Percentiles rank a stretch among this genome's conserved stretches.
These are phyloP conservation scores for Rhagonycha fulva DNA, from an alignment of 2,888 invertebrate genomes.

Conservation along the genomic window DNA sequence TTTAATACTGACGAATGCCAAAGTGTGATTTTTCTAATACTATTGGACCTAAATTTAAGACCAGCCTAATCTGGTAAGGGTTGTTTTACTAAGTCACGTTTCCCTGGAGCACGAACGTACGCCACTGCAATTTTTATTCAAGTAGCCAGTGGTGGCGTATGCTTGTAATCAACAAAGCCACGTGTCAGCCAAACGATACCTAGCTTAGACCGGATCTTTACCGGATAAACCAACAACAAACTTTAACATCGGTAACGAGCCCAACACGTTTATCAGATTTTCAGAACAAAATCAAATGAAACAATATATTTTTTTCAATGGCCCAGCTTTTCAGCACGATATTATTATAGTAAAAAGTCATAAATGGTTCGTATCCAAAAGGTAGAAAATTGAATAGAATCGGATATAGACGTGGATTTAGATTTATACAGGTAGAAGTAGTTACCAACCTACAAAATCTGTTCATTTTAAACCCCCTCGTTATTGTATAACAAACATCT, in stretches of 20 bases:
- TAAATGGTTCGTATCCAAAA: neutral
- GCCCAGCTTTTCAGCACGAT: neutral
- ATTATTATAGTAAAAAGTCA: neutral
- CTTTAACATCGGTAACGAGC: neutral
- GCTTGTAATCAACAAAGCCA: neutral
- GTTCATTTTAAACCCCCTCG: conserved; percentile 13
- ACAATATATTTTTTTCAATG: neutral
- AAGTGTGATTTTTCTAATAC: neutral
- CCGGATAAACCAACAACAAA: neutral
- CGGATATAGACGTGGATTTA: neutral
- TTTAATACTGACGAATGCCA: neutral
- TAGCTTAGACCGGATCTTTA: neutral
- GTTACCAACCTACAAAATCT: conserved; percentile 12
- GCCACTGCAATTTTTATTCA: neutral
- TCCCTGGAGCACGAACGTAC: neutral
- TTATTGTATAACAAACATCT: conserved; percentile 19
- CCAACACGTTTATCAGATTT: neutral
- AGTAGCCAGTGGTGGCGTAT: neutral
- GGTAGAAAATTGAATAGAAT: neutral
- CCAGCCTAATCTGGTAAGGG: neutral
- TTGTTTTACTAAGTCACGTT: neutral
- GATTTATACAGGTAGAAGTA: neutral
- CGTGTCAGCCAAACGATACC: neutral
- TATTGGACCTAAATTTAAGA: neutral
- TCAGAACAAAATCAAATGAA: neutral